phyloP scores from a whole-genome alignment of 2,113 vertebrate genomes.

The Blennius ocellaris region DNA sequence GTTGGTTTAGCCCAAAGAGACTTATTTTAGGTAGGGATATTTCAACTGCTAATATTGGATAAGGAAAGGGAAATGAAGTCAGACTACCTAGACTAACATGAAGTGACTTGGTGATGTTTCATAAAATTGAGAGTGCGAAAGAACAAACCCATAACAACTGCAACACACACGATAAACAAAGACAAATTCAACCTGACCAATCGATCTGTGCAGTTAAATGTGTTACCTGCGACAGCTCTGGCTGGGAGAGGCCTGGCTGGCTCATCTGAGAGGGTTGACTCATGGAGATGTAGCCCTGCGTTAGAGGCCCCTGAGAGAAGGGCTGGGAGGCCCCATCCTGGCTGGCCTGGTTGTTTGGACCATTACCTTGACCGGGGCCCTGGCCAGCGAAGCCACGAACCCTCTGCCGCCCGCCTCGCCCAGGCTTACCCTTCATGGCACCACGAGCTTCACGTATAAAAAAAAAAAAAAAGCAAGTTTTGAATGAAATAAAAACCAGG shows the following conservation, averaged over 20 bases:
- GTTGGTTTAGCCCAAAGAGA: too few species aligned
- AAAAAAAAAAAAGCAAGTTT: not conserved
- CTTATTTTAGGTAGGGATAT: not conserved
- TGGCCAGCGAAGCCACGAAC: conserved; percentile 89
- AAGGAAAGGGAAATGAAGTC: not conserved
- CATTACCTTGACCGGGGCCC: conserved; percentile 83
- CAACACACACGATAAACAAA: too few species aligned
- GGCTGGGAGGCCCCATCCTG: conserved; percentile 96
- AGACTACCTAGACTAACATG: too few species aligned
- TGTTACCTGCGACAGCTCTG: conserved; percentile 94
- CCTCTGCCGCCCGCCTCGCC: conserved; percentile 94
- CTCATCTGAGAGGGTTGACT: conserved; percentile 99
- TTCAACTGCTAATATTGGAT: not conserved
- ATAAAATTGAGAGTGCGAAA: too few species aligned
- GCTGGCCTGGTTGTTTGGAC: conserved; percentile 91
- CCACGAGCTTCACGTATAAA: conserved; percentile 86
- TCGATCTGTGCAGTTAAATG: too few species aligned
- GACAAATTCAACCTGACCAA: too few species aligned
- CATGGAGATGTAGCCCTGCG: conserved; percentile 98
- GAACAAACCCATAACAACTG: too few species aligned
- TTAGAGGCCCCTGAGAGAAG: conserved; percentile 97
- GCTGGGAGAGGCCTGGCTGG: conserved; percentile 97
- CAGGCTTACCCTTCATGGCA: conserved; percentile 90
- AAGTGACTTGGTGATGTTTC: too few species aligned
- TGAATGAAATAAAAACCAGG: not conserved